phyloP scores from a whole-genome alignment of 2,113 vertebrate genomes.

The Paraplagusia blochii region DNA sequence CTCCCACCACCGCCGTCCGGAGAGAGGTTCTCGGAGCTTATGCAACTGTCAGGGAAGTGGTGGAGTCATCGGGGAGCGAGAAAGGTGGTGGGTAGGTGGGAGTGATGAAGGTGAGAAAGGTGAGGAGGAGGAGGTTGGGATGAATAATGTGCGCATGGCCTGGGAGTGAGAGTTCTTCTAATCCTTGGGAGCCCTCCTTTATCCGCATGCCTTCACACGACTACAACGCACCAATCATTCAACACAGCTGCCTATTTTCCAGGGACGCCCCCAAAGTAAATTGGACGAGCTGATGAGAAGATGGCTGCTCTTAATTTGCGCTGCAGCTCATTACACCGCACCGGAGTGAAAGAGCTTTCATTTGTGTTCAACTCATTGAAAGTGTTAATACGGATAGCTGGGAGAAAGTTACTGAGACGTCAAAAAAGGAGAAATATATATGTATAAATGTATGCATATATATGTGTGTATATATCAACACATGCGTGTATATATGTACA shows the following conservation, averaged over 20 bases:
- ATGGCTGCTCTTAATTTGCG: conserved; percentile 56
- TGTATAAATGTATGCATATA: neutral
- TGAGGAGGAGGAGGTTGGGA: conserved; percentile 55
- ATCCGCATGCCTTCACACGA: conserved; percentile 60
- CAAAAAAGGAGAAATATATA: neutral
- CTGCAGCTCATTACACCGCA: conserved; percentile 48
- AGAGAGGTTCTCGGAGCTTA: conserved; percentile 62
- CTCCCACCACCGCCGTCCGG: conserved; percentile 58
- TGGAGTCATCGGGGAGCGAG: conserved; percentile 40
- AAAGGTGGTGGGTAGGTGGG: conserved; percentile 50
- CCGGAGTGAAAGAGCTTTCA: conserved; percentile 32
- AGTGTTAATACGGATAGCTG: conserved; percentile 6
- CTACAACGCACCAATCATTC: conserved; percentile 43
- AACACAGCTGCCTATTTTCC: conserved; percentile 50
- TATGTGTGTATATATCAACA: neutral
- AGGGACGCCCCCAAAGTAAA: conserved; percentile 49
- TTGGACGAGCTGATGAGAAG: conserved; percentile 58
- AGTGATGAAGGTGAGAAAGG: conserved; percentile 53
- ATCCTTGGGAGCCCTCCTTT: conserved; percentile 63
- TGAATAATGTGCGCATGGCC: conserved; percentile 70
- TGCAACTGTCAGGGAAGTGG: conserved; percentile 68
- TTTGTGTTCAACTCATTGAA: conserved; percentile 14
- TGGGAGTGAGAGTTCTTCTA: conserved; percentile 65
- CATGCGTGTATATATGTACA: too few relatives aligned
- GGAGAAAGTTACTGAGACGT: neutral